Base-by-base conservation (phyloP, 2,888 invertebrate genomes). In the Polydrusus pterygomalis region DNA sequence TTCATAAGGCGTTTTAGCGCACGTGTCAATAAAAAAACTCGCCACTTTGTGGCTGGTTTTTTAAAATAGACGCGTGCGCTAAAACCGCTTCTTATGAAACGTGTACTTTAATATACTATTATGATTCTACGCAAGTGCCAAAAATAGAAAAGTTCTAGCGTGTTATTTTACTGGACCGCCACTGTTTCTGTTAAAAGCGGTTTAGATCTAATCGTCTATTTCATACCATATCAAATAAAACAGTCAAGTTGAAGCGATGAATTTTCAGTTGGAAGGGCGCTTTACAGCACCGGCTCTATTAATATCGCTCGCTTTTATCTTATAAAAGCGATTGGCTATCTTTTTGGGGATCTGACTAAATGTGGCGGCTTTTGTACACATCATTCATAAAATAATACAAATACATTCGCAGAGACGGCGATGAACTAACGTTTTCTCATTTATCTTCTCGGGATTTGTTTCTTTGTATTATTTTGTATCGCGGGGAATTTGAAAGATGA, bases 341-440 rank as follows among this genome's bases (percentile, higher is more conserved):
- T 47, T 49, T 49, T 30, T 38, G 47, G 51, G 47, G 62, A 70
- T 70, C 62, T 62, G 45, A 56, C 72, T 72, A 72, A 72, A 72
- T 64, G 72, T 72, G 54, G 58, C 67, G 43, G 74, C 70, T 69
- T 74, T 74, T 74, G 74, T 74, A 63, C 54, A 63, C 58, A 70
- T 74, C 74, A 70, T 74, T 70, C 74, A 74, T 74, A 74, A 74
- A 74, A 74, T 74, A 74, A 74, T 70, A 62, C 45, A 56, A 74
- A 69, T 69, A 73, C 73, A 73, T 65, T 67, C 58, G 58, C 65
- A 58, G 65, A 47, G 58, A 60, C 60, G 45, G 60, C 73, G 73
- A 73, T 73, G 67, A 73, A 68, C 58, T 60, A 73, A 73, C 73
- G 40, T 68, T 68, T 45, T 43, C 18, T 40, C 58, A 67, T 73